phyloP scores from a whole-genome alignment of 2,888 invertebrate species.

The Epinotia demarniana region DNA sequence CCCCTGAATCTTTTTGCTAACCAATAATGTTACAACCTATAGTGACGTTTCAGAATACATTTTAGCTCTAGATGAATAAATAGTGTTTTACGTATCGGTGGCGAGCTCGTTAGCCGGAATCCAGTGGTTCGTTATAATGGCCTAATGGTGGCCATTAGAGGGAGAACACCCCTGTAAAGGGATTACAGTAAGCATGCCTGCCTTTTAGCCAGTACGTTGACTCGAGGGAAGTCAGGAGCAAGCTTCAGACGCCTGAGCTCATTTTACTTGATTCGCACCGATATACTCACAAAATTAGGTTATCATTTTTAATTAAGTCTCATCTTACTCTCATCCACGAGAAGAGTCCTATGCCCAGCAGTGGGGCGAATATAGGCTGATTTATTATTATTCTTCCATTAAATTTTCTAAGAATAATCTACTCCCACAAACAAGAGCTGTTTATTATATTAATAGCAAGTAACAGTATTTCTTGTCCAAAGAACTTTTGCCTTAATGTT shows the following conservation, averaged over 20 bases:
- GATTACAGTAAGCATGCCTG: constrained; percentile 8
- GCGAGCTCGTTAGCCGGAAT: constrained; percentile 38
- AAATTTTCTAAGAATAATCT: too few species aligned
- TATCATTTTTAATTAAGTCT: too few species aligned
- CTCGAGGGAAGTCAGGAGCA: neutral
- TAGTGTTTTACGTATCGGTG: constrained; percentile 25
- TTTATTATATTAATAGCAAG: neutral
- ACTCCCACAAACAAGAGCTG: too few species aligned
- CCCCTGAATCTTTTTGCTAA: neutral
- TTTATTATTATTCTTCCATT: too few species aligned
- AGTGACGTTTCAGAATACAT: constrained; percentile 16
- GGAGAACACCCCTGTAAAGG: constrained; percentile 35
- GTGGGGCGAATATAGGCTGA: too few species aligned
- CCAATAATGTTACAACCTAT: neutral
- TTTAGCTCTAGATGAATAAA: constrained; percentile 16
- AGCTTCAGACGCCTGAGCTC: neutral
- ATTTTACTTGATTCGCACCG: neutral
- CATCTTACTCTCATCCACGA: too few species aligned
- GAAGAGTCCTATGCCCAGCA: too few species aligned
- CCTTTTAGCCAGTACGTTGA: constrained; percentile 5
- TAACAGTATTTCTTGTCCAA: neutral
- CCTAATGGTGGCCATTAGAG: constrained; percentile 41
- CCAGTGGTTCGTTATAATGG: constrained; percentile 41
- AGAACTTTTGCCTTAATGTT: too few species aligned
- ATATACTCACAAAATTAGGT: too few species aligned